A percentile compares a stretch with the other conserved stretches of the same genome.
phyloP scores from a whole-genome alignment of 2,113 vertebrate genomes.

The Rhadina sibilatrix region DNA sequence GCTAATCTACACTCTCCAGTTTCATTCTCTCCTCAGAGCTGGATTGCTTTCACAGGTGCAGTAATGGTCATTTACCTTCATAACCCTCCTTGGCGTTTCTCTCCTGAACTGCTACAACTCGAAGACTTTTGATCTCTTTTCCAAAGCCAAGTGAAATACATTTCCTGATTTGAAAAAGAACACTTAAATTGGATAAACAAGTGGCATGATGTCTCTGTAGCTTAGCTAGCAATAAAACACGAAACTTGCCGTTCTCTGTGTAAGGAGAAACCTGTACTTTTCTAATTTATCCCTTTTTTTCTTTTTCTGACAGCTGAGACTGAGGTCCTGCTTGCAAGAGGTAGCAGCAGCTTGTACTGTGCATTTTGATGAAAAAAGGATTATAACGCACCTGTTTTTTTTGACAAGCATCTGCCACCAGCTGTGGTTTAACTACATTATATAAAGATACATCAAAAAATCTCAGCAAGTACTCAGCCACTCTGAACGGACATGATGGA shows the following conservation, averaged over 20 bases:
- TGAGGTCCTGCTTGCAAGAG: background rate
- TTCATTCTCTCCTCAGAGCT: background rate
- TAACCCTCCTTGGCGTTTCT: background rate
- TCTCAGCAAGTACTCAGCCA: background rate
- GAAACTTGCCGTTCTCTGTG: background rate
- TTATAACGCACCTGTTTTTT: background rate
- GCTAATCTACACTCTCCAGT: background rate
- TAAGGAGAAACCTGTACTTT: background rate
- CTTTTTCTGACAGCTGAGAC: background rate
- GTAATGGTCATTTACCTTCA: background rate
- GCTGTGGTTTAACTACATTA: background rate
- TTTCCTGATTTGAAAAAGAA: background rate
- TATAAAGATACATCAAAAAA: background rate
- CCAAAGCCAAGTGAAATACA: background rate
- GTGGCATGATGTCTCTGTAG: background rate
- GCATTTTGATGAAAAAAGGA: background rate
- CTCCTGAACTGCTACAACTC: background rate
- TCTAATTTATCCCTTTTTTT: background rate
- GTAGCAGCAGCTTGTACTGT: background rate
- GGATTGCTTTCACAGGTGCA: background rate
- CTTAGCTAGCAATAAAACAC: background rate
- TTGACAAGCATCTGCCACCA: background rate
- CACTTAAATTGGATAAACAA: background rate
- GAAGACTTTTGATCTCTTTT: background rate
- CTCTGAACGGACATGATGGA: background rate